Conservation (phyloP, 2,113 vertebrate species). For the Mus pahari region DNA sequence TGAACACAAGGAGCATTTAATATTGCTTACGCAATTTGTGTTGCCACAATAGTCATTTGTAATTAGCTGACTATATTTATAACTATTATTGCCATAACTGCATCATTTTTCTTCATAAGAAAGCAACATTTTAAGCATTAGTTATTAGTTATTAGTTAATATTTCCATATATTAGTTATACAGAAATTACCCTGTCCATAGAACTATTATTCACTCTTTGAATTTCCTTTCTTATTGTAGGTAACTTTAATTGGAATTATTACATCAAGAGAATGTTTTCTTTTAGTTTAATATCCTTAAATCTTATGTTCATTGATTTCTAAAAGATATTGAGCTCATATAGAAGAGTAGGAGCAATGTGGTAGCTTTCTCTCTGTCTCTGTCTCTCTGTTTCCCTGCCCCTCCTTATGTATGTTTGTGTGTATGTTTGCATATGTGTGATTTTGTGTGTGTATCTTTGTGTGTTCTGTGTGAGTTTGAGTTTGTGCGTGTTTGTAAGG, state of each 20-base stretch:
- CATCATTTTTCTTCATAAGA: constrained; percentile 7
- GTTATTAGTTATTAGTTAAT: no score
- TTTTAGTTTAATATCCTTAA: neutral
- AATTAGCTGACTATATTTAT: neutral
- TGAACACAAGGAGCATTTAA: neutral
- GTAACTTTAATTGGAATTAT: constrained; percentile 28
- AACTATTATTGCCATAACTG: neutral
- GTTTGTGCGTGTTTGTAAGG: no score
- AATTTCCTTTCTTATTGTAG: constrained; percentile 19
- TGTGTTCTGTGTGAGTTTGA: no score
- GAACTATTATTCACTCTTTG: constrained; percentile 5
- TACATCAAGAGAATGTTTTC: neutral
- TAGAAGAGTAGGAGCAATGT: neutral
- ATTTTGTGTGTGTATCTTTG: no score
- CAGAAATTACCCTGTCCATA: neutral
- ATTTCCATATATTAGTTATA: no score
- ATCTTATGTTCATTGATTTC: neutral
- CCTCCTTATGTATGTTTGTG: neutral
- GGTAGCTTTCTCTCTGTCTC: neutral
- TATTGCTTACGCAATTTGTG: constrained; percentile 5
- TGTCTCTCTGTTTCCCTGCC: neutral
- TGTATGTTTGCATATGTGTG: no score
- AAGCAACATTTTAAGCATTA: neutral
- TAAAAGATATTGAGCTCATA: neutral
- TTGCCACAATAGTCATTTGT: constrained; percentile 8